Base-by-base conservation (phyloP, 2,113 vertebrate genomes). In the Irena cyanogastra region DNA sequence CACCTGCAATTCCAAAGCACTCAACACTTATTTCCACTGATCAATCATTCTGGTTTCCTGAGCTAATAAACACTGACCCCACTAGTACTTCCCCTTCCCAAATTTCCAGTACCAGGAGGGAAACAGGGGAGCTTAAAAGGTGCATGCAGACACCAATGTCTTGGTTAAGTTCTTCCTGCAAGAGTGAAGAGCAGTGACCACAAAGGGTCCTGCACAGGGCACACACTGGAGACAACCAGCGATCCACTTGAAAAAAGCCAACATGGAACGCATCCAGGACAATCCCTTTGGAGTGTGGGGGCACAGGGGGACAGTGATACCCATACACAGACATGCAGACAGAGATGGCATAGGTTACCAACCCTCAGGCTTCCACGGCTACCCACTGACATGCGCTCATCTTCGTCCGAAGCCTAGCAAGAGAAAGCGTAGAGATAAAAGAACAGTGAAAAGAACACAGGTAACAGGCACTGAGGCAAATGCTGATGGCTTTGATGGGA, bases 281-380 rank as follows among this genome's bases (percentile, higher is more conserved):
- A 1, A 27, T 3, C 9, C 50, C 56, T 33, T 6, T 1, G 4
- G 17, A 63, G 59, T 8, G 10, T 7, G 27, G 50, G 39, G n/a
- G 30, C 7, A 66, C 19, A 18, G 68, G 39, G 69, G 50, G 61
- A 57, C 42, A 77, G 47, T 12, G 63, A 53, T 56, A 66, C 2
- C 10, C 3, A 3, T 3, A 92, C 41, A 94, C n/a, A 79, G 28
- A 77, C 94, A 79, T 52, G 88, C 87, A 86, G 35, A 52, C 47
- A 49, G 16, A 72, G 52, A 10, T 15, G 31, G 59, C 27, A 45
- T 31, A 27, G 18, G 66, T 91, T 98, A 99, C 99, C 98, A 97
- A 99, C 99, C 99, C 98, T 97, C 87, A 98, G 96, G 85, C 98
- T 99, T 97, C 98, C 98, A 26, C 98, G 98, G 97, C 99, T 99